Percentiles rank a stretch among this genome's conserved stretches.
Conservation (phyloP, 2,888 invertebrate genomes). For the Euproctis similis region DNA sequence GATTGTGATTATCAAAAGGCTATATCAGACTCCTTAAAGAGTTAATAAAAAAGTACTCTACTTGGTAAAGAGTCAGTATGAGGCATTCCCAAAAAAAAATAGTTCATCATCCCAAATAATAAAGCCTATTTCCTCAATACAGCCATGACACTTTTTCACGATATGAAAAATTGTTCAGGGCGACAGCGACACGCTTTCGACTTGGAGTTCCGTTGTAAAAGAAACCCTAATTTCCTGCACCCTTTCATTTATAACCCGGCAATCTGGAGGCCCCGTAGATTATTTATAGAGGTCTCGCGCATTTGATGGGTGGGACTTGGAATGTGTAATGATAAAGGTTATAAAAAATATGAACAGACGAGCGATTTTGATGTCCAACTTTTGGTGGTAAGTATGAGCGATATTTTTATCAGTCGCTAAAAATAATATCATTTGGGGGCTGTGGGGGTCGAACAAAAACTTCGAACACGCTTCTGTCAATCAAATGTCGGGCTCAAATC, state of each 20-base stretch:
- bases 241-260: conserved; percentile 73
- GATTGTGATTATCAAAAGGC: no score
- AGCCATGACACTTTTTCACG: conserved; percentile 48
- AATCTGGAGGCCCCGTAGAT: conserved; percentile 68
- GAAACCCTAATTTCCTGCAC: conserved; percentile 75
- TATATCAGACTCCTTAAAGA: no score
- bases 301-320: conserved; percentile 66
- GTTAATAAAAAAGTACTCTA: no score
- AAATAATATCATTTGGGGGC: no score
- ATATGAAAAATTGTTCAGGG: conserved; percentile 70
- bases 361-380: conserved; percentile 19
- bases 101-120: conserved; percentile 52
- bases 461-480: no score
- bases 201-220: conserved; percentile 61
- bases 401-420: no score
- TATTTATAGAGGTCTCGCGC: conserved; percentile 67
- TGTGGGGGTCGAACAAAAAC: no score
- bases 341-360: conserved; percentile 43
- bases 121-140: conserved; percentile 46
- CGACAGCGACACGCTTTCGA: conserved; percentile 43
- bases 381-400: no score
- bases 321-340: conserved; percentile 71
- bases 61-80: no score
- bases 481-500: no score
- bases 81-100: conserved; percentile 41